Base-by-base conservation (phyloP, 1,140 invertebrate genomes). In the Temnothorax curvispinosus region DNA sequence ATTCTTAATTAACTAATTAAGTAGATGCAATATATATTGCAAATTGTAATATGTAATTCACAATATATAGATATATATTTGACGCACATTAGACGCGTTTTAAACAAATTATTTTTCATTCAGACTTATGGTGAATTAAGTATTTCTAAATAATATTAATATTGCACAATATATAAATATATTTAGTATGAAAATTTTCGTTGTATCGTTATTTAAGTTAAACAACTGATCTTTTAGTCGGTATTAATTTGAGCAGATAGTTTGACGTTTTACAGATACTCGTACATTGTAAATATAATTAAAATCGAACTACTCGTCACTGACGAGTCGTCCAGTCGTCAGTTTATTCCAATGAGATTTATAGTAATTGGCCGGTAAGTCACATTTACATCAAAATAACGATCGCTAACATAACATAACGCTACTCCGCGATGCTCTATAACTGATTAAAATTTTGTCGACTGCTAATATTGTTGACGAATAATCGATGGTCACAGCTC, bases 1-100 rank as follows among this genome's bases (percentile, higher is more conserved):
- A 35, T 84, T 21, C 8, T n/a, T 38, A 74, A 74, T 27, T 74
- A 64, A 74, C 3, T 84, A 64, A 84, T 41, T 84, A 84, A 75
- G 41, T 60, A 82, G 38, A 44, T 27, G 35, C 35, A 56, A 74
- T 41, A 71, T 78, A 74, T 41, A 71, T 78, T 18, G 64, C 21
- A 32, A 71, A 64, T 56, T 78, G 11, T 32, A 56, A 67, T 35
- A 65, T 27, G 9, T 27, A 50, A 27, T 32, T 15, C 15, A 47
- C 38, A 62, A 41, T 71, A 67, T 41, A 41, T 41, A 41, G 3
- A 41, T 6, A 41, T 41, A 41, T 11, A 50, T 27, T 47, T 65
- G 35, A 58, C 9, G 9, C 11, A 38, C 3, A 27, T 27, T 21
- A 65, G 64, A 65, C 0, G 35, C 15, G n/a, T 44, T 60, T 77